Evolutionary conservation across 1,140 invertebrate genomes (phyloP), one percentile per base, ranked within the genome.

Genomic region (Aricia agestis): DNA sequence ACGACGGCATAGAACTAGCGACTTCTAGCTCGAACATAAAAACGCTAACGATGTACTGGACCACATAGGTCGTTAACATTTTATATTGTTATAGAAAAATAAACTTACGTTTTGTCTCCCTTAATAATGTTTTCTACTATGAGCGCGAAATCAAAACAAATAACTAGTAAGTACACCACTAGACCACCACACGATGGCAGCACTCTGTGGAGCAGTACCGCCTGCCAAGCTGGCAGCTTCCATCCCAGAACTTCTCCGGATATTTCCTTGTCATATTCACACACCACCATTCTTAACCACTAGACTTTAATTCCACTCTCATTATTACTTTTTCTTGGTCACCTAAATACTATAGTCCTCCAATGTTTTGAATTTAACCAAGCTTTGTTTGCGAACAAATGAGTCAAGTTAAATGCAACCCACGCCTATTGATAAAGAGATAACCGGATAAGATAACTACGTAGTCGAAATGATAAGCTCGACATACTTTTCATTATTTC

Each of bases 151-250:
- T 91, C 89, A 68, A 81, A 89, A 74, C 87, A 90, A 19, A 89
- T 83, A 2, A 89, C 74, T 0, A 81, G 82, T 2, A 91, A 72
- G 57, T 91, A 91, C 10, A 87, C 72, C 10, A 90, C 32, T 1
- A 91, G 74, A 2, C 89, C 89, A 1, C 86, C 88, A 65, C 85
- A 89, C 52, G 88, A 83, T 36, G 89, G 89, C 67, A 90, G 70
- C 32, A 90, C 89, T 66, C 86, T 74, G 36, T 90, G 86, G 45
- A 89, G 32, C 25, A 90, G 72, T 45, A 91, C 70, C 1, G 89
- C 82, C 59, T 89, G 86, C 88, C 89, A 91, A 63, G 82, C 74
- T 45, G 86, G 82, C 41, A 90, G 52, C 72, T 84, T 86, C 79
- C 78, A 79, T 42, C 88, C 88, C 52, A 91, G 61, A 18, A 89